Evolutionary conservation across 2,888 invertebrate species (phyloP).

Genomic region (Cryptus viduatorius): DNA sequence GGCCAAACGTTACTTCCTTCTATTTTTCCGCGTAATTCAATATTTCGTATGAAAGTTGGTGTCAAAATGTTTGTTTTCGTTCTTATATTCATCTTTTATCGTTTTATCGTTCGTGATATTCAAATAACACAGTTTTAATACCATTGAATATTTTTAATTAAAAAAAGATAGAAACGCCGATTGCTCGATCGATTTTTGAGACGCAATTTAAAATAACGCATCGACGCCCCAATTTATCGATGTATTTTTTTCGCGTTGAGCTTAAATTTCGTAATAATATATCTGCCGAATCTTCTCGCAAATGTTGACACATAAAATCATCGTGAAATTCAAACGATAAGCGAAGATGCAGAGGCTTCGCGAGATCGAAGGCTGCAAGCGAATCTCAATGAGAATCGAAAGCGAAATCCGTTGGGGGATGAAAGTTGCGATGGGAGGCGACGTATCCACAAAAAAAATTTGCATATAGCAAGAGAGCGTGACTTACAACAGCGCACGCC

Average conservation of each 20-base stretch:
- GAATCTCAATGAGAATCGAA: slow-evolving; percentile 69
- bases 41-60: too few relatives aligned
- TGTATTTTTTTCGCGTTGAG: background rate
- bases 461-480: slow-evolving; percentile 82
- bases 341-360: background rate
- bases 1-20: too few relatives aligned
- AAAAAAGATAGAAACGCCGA: background rate
- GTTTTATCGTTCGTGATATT: too few relatives aligned
- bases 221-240: background rate
- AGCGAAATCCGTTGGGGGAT: slow-evolving; percentile 55
- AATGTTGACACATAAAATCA: background rate
- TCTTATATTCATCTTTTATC: too few relatives aligned
- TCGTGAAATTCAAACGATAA: background rate
- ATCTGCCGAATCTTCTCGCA: too few relatives aligned
- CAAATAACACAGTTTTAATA: too few relatives aligned
- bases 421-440: slow-evolving; percentile 66
- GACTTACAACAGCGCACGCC: slow-evolving; percentile 80
- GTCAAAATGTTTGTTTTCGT: too few relatives aligned
- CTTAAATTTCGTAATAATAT: background rate
- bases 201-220: background rate
- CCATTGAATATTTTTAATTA: background rate
- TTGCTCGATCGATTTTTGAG: background rate
- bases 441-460: slow-evolving; percentile 72
- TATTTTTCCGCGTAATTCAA: too few relatives aligned
- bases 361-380: slow-evolving; percentile 32